Evolutionary conservation across 2,113 vertebrate species (phyloP).

Genomic region (Crocuta crocuta): DNA sequence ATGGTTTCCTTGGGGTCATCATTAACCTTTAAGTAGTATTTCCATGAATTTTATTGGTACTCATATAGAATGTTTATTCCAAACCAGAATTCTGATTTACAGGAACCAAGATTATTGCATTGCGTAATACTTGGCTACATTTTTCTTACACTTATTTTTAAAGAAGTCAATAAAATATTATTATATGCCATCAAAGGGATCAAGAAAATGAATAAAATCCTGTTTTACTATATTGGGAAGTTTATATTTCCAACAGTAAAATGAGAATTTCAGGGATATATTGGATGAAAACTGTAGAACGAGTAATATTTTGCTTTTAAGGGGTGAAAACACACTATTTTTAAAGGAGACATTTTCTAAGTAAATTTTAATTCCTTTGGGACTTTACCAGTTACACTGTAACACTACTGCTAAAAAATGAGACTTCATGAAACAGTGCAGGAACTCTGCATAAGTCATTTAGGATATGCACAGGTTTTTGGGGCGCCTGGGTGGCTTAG

Average conservation of each 20-base stretch:
- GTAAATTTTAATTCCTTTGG: not conserved
- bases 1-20: not conserved
- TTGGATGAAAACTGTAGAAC: not conserved
- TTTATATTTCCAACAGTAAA: slow-evolving; percentile 1
- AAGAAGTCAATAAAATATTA: slow-evolving; percentile 25
- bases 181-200: not conserved
- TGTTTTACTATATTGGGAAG: not conserved
- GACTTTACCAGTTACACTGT: not conserved
- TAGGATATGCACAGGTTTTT: not conserved
- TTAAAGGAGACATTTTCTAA: not conserved
- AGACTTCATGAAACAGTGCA: not conserved
- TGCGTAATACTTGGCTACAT: not conserved
- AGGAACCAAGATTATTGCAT: not conserved
- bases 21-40: slow-evolving; percentile 17
- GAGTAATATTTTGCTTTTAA: not conserved
- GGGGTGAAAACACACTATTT: not conserved
- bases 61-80: not conserved
- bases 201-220: not conserved
- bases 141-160: slow-evolving; percentile 14
- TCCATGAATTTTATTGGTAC: not conserved
- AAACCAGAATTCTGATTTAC: not conserved
- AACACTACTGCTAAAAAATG: not conserved
- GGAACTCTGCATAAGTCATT: not conserved
- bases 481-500: no score
- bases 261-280: not conserved